phyloP scores from a whole-genome alignment of 1,140 invertebrate genomes.

The Drosophila insularis region DNA sequence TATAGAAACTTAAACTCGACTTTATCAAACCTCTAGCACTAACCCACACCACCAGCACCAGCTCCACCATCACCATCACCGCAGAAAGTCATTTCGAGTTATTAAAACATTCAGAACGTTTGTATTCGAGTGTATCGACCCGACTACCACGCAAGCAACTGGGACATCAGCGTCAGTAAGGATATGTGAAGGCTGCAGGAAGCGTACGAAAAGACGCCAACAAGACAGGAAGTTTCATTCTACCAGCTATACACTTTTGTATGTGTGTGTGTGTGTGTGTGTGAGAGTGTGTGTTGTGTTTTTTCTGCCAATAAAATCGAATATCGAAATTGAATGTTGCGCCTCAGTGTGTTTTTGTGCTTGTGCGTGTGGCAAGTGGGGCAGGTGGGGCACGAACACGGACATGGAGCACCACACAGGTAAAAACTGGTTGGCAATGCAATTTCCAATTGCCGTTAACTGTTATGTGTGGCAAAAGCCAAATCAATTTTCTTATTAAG shows the following conservation, averaged over 20 bases:
- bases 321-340: conserved; percentile 78
- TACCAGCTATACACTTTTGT: conserved; percentile 47
- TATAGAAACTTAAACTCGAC: conserved; percentile 51
- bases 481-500: conserved; percentile 77
- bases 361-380: conserved; percentile 17
- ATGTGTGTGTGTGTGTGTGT: background rate
- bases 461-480: conserved; percentile 36
- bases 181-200: conserved; percentile 73
- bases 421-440: conserved; percentile 39
- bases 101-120: conserved; percentile 81
- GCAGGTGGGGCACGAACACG: conserved; percentile 15
- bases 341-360: background rate
- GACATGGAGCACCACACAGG: background rate
- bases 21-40: conserved; percentile 18
- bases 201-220: conserved; percentile 54
- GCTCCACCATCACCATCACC: conserved; percentile 26
- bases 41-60: no score
- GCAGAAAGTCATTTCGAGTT: conserved; percentile 80
- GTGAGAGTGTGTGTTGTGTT: conserved; percentile 20
- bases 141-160: conserved; percentile 20
- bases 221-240: conserved; percentile 78
- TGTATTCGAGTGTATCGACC: conserved; percentile 66
- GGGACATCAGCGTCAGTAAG: conserved; percentile 52
- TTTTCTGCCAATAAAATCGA: conserved; percentile 72
- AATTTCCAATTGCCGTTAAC: conserved; percentile 55